Conservation (phyloP, 1,140 invertebrate genomes). For the Macrocentrus cingulum region DNA sequence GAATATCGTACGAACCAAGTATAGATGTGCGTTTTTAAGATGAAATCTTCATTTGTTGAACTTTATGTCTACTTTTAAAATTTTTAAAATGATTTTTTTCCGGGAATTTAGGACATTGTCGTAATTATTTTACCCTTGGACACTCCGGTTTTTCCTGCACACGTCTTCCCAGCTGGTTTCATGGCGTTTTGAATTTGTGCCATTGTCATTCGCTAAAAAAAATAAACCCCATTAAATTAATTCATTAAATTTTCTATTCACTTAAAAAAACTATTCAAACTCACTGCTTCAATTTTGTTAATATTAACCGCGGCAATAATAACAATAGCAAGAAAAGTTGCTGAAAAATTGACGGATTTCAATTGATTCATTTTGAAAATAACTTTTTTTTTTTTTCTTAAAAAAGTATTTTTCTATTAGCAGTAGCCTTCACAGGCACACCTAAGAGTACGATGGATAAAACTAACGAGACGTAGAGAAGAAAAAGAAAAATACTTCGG, state of each 20-base stretch:
- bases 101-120: too few relatives aligned
- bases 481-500: too few relatives aligned
- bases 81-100: background rate
- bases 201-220: slow-evolving; percentile 11
- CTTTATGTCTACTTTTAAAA: too few relatives aligned
- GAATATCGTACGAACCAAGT: too few relatives aligned
- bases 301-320: slow-evolving; percentile 8
- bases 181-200: slow-evolving; percentile 10
- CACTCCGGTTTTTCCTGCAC: slow-evolving; percentile 26
- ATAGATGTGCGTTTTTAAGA: too few relatives aligned
- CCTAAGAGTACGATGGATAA: too few relatives aligned
- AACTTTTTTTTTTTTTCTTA: background rate
- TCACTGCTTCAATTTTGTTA: slow-evolving; percentile 11
- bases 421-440: too few relatives aligned
- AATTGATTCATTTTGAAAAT: slow-evolving; percentile 2
- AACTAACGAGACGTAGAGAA: too few relatives aligned
- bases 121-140: slow-evolving; percentile 25
- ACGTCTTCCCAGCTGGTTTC: slow-evolving; percentile 17
- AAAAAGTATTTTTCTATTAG: too few relatives aligned
- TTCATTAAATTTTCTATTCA: background rate
- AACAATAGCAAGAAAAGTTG: background rate
- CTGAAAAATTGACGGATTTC: background rate
- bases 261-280: background rate
- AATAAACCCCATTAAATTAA: slow-evolving; percentile 7
- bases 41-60: too few relatives aligned